Percentiles rank a stretch among this genome's conserved stretches.
phyloP scores from a whole-genome alignment of 92 coral and sea anemone genomes.

The Zoanthus sansibaricus region DNA sequence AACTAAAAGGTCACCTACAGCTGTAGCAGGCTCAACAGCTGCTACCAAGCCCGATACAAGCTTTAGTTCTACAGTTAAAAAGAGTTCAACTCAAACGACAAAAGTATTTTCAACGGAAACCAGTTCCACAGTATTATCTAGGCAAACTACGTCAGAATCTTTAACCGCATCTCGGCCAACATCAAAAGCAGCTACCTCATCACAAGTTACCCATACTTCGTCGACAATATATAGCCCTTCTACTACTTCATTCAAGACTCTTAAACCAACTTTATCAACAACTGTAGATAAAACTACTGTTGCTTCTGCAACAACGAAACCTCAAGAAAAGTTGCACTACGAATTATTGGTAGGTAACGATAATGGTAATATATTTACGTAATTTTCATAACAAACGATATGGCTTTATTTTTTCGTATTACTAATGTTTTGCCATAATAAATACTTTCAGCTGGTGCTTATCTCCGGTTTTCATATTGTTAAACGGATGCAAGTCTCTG shows the following conservation, averaged over 20 bases:
- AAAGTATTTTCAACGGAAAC: neutral
- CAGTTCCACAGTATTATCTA: neutral
- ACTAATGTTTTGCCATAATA: too few relatives aligned
- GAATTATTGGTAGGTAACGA: constrained; percentile 13
- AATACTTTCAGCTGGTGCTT: too few relatives aligned
- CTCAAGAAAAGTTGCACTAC: constrained; percentile 4
- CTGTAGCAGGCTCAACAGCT: neutral
- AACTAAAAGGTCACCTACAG: neutral
- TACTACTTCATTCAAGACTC: neutral
- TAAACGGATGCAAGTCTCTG: too few relatives aligned
- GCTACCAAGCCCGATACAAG: neutral
- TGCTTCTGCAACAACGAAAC: neutral
- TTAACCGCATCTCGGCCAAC: neutral
- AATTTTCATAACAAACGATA: neutral
- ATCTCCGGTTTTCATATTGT: too few relatives aligned
- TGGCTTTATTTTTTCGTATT: neutral
- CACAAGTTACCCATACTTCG: neutral
- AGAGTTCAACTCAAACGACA: neutral
- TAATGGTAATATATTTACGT: neutral
- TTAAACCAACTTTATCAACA: neutral
- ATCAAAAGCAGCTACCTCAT: neutral
- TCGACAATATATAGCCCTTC: neutral
- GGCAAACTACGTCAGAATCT: neutral
- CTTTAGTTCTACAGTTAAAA: neutral
- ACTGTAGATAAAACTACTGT: neutral